These are phyloP conservation scores for Tor tambroides DNA, from an alignment of 2,113 vertebrate species.

Conservation along the genomic window DNA sequence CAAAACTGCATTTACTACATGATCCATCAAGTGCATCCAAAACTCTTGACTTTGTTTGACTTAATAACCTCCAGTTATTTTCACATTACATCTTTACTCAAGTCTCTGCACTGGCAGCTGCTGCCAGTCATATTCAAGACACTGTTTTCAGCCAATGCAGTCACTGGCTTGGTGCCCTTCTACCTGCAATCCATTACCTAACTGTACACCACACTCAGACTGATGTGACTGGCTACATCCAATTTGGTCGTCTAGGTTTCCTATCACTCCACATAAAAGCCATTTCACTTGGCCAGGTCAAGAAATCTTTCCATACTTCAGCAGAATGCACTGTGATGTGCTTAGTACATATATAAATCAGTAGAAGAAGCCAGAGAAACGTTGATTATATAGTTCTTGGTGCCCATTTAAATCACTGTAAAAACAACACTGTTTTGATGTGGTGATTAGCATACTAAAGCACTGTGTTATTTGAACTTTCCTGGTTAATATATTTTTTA, in stretches of 20 bases:
- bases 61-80: not conserved
- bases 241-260: not conserved
- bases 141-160: not conserved
- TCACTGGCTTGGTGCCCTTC: constrained; percentile 12
- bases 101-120: not conserved
- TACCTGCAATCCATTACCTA: constrained; percentile 25
- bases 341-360: not conserved
- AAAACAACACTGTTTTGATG: no score
- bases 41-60: not conserved
- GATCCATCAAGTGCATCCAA: not conserved
- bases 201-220: not conserved
- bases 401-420: no score
- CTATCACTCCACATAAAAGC: not conserved
- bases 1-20: not conserved
- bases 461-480: no score
- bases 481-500: no score
- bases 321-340: constrained; percentile 5
- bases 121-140: constrained; percentile 19
- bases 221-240: constrained; percentile 23
- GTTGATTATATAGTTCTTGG: not conserved
- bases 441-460: no score
- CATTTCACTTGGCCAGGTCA: not conserved
- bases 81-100: not conserved
- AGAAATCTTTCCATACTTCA: not conserved
- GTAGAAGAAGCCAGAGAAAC: not conserved